Percentiles rank a stretch among this genome's conserved stretches.
phyloP scores from a whole-genome alignment of 2,888 invertebrate genomes.

The Nymphalis polychloros region DNA sequence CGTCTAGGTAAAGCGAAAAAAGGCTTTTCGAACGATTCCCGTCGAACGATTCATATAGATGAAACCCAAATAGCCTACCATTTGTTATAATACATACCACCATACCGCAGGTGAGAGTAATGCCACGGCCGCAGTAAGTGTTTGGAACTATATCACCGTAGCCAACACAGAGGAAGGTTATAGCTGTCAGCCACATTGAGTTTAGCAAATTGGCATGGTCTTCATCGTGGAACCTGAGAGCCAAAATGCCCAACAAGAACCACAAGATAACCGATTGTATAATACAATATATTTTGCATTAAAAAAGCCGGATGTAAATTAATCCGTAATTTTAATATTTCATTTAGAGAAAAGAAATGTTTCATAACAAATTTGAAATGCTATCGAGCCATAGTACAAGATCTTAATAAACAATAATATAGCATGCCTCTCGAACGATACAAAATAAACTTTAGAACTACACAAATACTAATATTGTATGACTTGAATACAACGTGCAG shows the following conservation, averaged over 20 bases:
- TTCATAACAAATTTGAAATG: slow-evolving; percentile 20
- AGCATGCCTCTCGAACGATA: slow-evolving; percentile 69
- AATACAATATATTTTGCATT: slow-evolving; percentile 38
- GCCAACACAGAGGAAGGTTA: slow-evolving; percentile 99
- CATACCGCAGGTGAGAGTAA: slow-evolving; percentile 99
- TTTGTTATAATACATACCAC: slow-evolving; percentile 91
- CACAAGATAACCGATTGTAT: slow-evolving; percentile 71
- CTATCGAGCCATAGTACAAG: slow-evolving; percentile 33
- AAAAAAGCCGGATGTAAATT: slow-evolving; percentile 29
- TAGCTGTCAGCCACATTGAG: slow-evolving; percentile 99
- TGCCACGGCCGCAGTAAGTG: slow-evolving; percentile 99
- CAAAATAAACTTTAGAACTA: slow-evolving; percentile 63
- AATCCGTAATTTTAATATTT: slow-evolving; percentile 23
- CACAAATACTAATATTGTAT: slow-evolving; percentile 68
- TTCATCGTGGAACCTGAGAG: slow-evolving; percentile 96
- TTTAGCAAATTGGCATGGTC: slow-evolving; percentile 99
- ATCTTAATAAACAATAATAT: slow-evolving; percentile 47
- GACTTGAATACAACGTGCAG: slow-evolving; percentile 76
- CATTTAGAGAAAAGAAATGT: slow-evolving; percentile 15
- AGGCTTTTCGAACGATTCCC: slow-evolving; percentile 27
- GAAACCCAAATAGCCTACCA: slow-evolving; percentile 66
- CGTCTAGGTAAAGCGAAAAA: slow-evolving; percentile 52
- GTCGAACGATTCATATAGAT: slow-evolving; percentile 41
- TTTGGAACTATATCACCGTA: slow-evolving; percentile 99
- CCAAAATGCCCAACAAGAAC: slow-evolving; percentile 81